Evolutionary conservation across 2,113 vertebrate genomes (phyloP).

Genomic region (Brachyistius frenatus): DNA sequence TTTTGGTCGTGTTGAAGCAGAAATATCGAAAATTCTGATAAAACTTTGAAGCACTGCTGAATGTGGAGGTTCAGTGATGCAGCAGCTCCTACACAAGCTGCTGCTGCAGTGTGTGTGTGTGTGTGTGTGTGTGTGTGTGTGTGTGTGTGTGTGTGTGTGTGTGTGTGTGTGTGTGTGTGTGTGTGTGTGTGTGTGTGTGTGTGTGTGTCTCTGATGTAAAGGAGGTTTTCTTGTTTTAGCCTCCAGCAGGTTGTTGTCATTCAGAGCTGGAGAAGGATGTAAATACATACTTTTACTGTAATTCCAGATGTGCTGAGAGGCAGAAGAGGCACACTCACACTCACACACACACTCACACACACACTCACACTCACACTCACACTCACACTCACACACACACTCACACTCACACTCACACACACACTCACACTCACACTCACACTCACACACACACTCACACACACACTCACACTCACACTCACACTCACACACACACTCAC

Average conservation of each 20-base stretch:
- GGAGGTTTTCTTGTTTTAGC: constrained; percentile 21
- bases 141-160: constrained; percentile 7
- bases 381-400: background rate
- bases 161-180: background rate
- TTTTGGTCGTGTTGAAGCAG: too few relatives aligned
- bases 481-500: too few relatives aligned
- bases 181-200: background rate
- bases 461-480: too few relatives aligned
- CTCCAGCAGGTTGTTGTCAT: constrained; percentile 47
- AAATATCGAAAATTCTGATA: too few relatives aligned
- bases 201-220: constrained; percentile 26
- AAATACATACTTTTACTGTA: background rate
- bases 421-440: too few relatives aligned
- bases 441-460: too few relatives aligned
- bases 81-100: background rate
- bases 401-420: too few relatives aligned
- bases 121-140: background rate
- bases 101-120: background rate
- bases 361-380: background rate
- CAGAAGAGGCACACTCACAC: background rate
- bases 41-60: constrained; percentile 9
- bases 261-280: constrained; percentile 25
- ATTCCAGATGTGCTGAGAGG: too few relatives aligned
- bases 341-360: constrained; percentile 26
- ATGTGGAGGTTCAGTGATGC: constrained; percentile 12